Percentiles rank a stretch among this genome's conserved stretches.
Evolutionary conservation across 2,797 vertebrate genomes (phyloP).

Genomic region (Melopsittacus undulatus): DNA sequence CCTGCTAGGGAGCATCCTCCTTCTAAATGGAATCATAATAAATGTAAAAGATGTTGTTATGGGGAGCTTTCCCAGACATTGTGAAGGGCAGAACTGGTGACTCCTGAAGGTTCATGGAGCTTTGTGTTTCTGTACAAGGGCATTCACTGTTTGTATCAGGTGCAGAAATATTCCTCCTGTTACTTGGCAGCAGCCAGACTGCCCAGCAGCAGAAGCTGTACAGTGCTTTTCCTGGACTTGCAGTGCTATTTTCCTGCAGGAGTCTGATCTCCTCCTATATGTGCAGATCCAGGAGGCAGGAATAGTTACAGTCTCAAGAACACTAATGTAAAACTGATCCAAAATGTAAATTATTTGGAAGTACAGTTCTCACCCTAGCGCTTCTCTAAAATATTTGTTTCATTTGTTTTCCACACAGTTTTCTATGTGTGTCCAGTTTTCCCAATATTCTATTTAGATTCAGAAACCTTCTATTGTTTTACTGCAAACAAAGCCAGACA

Average conservation of each 20-base stretch:
- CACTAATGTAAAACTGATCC: not conserved
- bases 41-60: not conserved
- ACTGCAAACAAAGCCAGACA: not conserved
- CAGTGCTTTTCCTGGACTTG: not conserved
- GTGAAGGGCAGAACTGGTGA: not conserved
- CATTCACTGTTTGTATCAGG: not conserved
- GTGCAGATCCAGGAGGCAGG: not conserved
- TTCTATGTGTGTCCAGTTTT: not conserved
- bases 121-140: not conserved
- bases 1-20: not conserved
- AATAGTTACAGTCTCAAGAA: not conserved
- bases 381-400: not conserved
- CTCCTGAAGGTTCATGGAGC: not conserved
- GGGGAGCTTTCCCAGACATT: not conserved
- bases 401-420: not conserved
- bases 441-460: not conserved
- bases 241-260: not conserved
- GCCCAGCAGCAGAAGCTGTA: not conserved
- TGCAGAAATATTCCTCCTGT: not conserved
- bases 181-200: not conserved
- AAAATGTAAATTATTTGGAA: not conserved
- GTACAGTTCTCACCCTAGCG: not conserved
- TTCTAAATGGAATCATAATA: not conserved
- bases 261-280: not conserved
- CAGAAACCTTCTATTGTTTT: not conserved